phyloP scores from a whole-genome alignment of 1,140 invertebrate genomes.

The Drosophila mayri region DNA sequence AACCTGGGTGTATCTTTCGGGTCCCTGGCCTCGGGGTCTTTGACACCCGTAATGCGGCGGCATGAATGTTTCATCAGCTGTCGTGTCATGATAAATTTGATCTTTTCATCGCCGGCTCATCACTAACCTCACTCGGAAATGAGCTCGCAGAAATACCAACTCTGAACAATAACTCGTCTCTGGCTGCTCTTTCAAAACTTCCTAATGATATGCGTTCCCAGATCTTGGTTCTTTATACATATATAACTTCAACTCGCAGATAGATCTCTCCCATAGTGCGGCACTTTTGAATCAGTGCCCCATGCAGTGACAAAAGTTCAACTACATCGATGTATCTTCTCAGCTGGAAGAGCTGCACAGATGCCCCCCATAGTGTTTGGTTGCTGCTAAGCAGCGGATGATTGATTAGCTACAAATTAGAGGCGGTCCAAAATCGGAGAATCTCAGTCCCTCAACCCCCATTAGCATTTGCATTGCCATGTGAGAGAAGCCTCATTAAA shows the following conservation, averaged over 20 bases:
- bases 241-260: neutral
- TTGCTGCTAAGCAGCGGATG: conserved; percentile 30
- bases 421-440: conserved; percentile 17
- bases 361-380: conserved; percentile 14
- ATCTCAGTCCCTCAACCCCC: conserved; percentile 9
- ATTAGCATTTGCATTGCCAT: conserved; percentile 29
- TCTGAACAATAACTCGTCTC: conserved; percentile 23
- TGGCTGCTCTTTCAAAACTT: conserved; percentile 15
- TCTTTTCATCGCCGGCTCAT: conserved; percentile 64
- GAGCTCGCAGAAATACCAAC: conserved; percentile 63
- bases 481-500: conserved; percentile 13
- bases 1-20: neutral
- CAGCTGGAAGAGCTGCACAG: neutral
- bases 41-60: conserved; percentile 38
- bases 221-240: conserved; percentile 6
- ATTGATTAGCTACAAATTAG: conserved; percentile 46
- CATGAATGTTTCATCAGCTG: conserved; percentile 76
- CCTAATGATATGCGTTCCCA: conserved; percentile 30
- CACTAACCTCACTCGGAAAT: conserved; percentile 60
- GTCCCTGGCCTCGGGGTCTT: conserved; percentile 19
- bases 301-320: conserved; percentile 46
- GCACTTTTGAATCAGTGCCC: conserved; percentile 28
- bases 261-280: conserved; percentile 2
- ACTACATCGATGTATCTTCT: conserved; percentile 27
- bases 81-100: conserved; percentile 76